Percentiles rank a stretch among this genome's conserved stretches.
Conservation (phyloP, 2,113 vertebrate genomes). For the Blennius ocellaris region DNA sequence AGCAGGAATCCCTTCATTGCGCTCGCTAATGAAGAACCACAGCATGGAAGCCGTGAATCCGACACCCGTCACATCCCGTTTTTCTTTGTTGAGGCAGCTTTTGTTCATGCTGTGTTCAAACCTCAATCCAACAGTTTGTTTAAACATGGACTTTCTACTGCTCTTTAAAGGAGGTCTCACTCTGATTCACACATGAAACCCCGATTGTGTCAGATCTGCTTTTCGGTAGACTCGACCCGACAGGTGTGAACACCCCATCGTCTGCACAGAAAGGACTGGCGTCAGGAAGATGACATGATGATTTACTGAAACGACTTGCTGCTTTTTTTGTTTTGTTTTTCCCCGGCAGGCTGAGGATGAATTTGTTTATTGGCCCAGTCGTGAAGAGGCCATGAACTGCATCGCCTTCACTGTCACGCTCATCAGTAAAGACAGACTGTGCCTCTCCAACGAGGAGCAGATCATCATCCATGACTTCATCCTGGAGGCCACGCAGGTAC, state of each 20-base stretch:
- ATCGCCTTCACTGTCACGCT: slow-evolving; percentile 98
- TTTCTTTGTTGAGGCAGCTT: too few species aligned
- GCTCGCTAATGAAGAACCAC: too few species aligned
- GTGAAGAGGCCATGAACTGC: slow-evolving; percentile 99
- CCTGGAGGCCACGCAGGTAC: slow-evolving; percentile 98
- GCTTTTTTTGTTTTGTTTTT: neutral
- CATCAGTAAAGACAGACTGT: slow-evolving; percentile 98
- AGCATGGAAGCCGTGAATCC: too few species aligned
- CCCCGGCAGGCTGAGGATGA: slow-evolving; percentile 93
- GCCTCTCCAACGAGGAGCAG: slow-evolving; percentile 98
- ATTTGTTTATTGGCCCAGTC: slow-evolving; percentile 99
- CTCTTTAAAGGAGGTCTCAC: too few species aligned
- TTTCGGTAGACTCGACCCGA: too few species aligned
- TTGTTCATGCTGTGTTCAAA: too few species aligned
- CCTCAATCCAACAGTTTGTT: too few species aligned
- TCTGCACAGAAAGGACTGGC: neutral
- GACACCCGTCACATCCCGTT: too few species aligned
- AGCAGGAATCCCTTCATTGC: too few species aligned
- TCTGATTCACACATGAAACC: too few species aligned
- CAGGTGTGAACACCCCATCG: neutral
- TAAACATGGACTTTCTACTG: too few species aligned
- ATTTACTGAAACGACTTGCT: neutral
- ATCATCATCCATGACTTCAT: slow-evolving; percentile 99
- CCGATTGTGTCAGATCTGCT: too few species aligned
- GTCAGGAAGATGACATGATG: neutral